Evolutionary conservation across 2,888 invertebrate genomes (phyloP), one percentile per base, ranked within the genome.

Genomic region (Eledona agricola): DNA sequence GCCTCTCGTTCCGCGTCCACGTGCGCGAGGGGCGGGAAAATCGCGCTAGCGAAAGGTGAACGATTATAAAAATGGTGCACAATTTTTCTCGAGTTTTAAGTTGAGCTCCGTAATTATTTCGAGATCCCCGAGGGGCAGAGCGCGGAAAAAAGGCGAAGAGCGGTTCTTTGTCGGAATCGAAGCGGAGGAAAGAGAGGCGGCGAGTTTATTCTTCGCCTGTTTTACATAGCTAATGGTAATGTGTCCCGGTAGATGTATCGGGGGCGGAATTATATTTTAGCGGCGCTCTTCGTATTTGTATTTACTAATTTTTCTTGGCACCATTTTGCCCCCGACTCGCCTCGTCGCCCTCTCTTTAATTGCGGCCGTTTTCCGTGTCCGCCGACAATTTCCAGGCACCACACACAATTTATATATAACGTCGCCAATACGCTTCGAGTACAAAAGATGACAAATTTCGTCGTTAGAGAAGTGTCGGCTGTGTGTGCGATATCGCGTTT

Each of bases 31-130:
- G n/a, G n/a, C n/a, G n/a, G n/a, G n/a, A n/a, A n/a, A n/a, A n/a
- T n/a, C n/a, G n/a, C n/a, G n/a, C n/a, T n/a, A n/a, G n/a, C 67
- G 67, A 72, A 73, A 74, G 73, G 73, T 74, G 74, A 74, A 74
- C 69, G 73, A 74, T 73, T 72, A 74, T 72, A 73, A 74, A 74
- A 74, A 74, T 73, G 73, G 73, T 69, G 69, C 65, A 71, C 73
- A 72, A 73, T 74, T 74, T 74, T 74, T 74, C 73, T 73, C 72
- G 71, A 74, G 72, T 73, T 72, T 73, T 74, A 73, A 73, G 71
- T 73, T 72, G 72, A 72, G 72, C 72, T 66, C 60, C 70, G 71
- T 74, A 74, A 74, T 74, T 74, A 74, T 74, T 74, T 72, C 72
- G 64, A 71, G 67, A 67, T 71, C 70, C 70, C 71, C 58, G 57